Evolutionary conservation across 2,113 vertebrate genomes (phyloP).

Genomic region (Carassius gibelio): DNA sequence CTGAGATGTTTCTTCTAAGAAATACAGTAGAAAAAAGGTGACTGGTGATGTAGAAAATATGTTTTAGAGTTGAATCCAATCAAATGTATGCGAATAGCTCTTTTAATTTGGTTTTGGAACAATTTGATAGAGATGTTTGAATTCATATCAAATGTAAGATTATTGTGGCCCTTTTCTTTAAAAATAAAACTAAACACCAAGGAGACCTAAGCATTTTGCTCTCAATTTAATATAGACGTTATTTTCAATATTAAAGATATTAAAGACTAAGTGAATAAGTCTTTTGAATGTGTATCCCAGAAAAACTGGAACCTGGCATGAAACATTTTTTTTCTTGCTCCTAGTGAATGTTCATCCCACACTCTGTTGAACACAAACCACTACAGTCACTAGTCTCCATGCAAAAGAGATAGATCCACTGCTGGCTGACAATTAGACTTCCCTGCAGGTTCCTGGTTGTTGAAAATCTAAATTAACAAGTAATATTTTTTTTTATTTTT

Average conservation of each 20-base stretch:
- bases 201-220: not conserved
- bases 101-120: not conserved
- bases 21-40: not conserved
- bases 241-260: not conserved
- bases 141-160: not conserved
- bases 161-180: not conserved
- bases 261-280: not conserved
- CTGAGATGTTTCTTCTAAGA: not conserved
- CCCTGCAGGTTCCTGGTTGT: not conserved
- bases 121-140: not conserved
- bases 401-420: conserved; percentile 55
- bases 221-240: not conserved
- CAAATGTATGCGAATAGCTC: not conserved
- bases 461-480: not conserved
- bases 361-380: conserved; percentile 58
- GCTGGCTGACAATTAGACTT: conserved; percentile 46
- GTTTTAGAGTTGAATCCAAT: not conserved
- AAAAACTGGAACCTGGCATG: conserved; percentile 7
- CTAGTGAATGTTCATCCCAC: conserved; percentile 60
- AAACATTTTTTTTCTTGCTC: conserved; percentile 26
- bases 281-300: not conserved
- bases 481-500: not conserved
- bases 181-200: not conserved
- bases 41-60: not conserved
- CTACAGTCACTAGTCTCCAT: conserved; percentile 48